These are phyloP conservation scores for Caenorhabditis briggsae DNA, from an alignment of 1,140 invertebrate genomes.

Conservation along the genomic window DNA sequence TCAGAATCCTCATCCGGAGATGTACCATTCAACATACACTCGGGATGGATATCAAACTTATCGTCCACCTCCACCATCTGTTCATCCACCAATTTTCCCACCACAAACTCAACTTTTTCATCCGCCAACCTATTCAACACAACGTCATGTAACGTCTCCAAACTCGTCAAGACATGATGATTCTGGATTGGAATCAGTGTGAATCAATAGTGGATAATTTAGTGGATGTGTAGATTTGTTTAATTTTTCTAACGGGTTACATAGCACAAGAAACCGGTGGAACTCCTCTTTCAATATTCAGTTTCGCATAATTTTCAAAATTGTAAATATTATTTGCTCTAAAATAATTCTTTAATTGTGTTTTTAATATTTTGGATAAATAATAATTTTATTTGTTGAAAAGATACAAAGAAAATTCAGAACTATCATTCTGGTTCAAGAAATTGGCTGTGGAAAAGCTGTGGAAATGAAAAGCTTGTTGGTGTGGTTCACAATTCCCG, in stretches of 20 bases:
- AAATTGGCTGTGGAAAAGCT: background rate
- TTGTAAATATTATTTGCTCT: background rate
- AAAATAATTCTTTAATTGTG: background rate
- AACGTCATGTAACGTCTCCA: slow-evolving; percentile 60
- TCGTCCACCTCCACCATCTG: slow-evolving; percentile 48
- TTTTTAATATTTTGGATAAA: background rate
- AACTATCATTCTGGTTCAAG: background rate
- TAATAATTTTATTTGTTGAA: background rate
- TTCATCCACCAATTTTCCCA: slow-evolving; percentile 34
- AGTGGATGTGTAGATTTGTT: slow-evolving; percentile 26
- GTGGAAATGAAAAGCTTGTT: too few species aligned
- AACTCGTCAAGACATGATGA: slow-evolving; percentile 55
- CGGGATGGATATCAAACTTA: slow-evolving; percentile 54
- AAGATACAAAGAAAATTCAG: too few species aligned
- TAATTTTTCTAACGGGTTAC: slow-evolving; percentile 3
- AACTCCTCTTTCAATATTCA: slow-evolving; percentile 22
- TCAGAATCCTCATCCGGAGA: slow-evolving; percentile 45
- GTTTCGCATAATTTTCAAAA: background rate
- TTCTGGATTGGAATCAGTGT: slow-evolving; percentile 65
- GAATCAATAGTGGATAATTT: background rate
- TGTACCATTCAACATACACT: slow-evolving; percentile 37
- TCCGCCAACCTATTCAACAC: slow-evolving; percentile 56
- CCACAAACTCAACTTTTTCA: slow-evolving; percentile 31
- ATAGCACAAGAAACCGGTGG: background rate
- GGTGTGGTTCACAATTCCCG: too few species aligned